phyloP scores from a whole-genome alignment of 2,113 vertebrate species.

The Erinaceus europaeus region DNA sequence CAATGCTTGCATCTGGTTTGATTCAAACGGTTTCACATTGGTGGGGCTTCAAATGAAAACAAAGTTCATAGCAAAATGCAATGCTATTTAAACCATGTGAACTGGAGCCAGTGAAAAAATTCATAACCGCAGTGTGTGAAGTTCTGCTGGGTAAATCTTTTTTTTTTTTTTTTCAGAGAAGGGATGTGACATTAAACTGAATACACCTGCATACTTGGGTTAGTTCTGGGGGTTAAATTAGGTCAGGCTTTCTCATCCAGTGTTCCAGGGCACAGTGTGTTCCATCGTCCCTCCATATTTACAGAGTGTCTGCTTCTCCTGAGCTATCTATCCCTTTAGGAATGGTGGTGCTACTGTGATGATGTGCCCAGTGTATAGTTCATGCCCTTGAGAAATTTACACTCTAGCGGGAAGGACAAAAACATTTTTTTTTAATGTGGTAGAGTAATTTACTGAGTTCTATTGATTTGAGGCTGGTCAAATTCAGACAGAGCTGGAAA shows the following conservation, averaged over 20 bases:
- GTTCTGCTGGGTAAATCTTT: conserved; percentile 59
- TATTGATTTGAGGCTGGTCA: not conserved
- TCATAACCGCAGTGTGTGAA: conserved; percentile 42
- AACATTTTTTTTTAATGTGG: not conserved
- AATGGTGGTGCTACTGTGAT: not conserved
- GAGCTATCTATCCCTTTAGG: not conserved
- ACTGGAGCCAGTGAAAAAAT: conserved; percentile 60
- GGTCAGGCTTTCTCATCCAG: conserved; percentile 4
- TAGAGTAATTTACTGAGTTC: not conserved
- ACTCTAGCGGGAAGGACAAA: not conserved
- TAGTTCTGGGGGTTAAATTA: conserved; percentile 28
- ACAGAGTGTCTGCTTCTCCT: not conserved
- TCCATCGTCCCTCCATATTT: not conserved
- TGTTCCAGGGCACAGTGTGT: not conserved
- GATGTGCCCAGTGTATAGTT: not conserved
- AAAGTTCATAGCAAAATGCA: conserved; percentile 49
- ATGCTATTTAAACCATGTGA: conserved; percentile 58
- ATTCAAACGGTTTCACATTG: conserved; percentile 54
- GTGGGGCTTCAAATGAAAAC: conserved; percentile 63
- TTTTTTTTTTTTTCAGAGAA: conserved; percentile 61
- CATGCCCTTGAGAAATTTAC: not conserved
- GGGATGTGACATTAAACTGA: conserved; percentile 63
- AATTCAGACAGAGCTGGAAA: not conserved
- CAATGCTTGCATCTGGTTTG: conserved; percentile 62
- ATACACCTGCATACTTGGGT: conserved; percentile 48